phyloP scores from a whole-genome alignment of 2,888 invertebrate genomes.

The Calameuta idolon region DNA sequence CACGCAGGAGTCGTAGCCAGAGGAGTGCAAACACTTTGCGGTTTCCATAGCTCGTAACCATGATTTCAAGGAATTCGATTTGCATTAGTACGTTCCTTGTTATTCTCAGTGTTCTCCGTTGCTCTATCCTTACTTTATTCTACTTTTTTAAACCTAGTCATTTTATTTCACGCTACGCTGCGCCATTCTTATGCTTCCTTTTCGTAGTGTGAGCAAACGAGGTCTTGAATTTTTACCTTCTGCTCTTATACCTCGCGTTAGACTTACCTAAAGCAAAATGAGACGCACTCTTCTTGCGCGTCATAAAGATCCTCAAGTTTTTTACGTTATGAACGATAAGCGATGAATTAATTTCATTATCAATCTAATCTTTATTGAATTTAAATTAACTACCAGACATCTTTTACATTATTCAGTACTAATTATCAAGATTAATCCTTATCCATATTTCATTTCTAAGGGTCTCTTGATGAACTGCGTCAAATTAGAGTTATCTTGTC shows the following conservation, averaged over 20 bases:
- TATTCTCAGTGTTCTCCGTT: not conserved
- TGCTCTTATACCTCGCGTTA: not conserved
- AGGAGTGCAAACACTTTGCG: constrained; percentile 38
- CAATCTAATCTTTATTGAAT: not conserved
- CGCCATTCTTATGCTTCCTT: not conserved
- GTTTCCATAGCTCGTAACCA: constrained; percentile 40
- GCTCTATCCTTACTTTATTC: not conserved
- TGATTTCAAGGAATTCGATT: constrained; percentile 21
- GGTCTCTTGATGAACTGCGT: not conserved
- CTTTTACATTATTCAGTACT: not conserved
- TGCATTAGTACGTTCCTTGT: not conserved
- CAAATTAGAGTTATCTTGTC: not conserved
- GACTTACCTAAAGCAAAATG: not conserved
- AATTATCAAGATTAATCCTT: not conserved
- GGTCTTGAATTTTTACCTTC: not conserved
- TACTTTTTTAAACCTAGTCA: not conserved
- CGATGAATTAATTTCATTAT: not conserved
- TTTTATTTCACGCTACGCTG: not conserved
- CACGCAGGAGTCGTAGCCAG: constrained; percentile 32
- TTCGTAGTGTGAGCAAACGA: not conserved
- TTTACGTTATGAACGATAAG: not conserved
- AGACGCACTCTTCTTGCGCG: not conserved
- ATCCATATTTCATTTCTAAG: not conserved
- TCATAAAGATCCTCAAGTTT: not conserved
- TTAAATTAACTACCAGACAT: not conserved